Conservation (phyloP, 2,888 invertebrate genomes). For the Hartigia nigra region DNA sequence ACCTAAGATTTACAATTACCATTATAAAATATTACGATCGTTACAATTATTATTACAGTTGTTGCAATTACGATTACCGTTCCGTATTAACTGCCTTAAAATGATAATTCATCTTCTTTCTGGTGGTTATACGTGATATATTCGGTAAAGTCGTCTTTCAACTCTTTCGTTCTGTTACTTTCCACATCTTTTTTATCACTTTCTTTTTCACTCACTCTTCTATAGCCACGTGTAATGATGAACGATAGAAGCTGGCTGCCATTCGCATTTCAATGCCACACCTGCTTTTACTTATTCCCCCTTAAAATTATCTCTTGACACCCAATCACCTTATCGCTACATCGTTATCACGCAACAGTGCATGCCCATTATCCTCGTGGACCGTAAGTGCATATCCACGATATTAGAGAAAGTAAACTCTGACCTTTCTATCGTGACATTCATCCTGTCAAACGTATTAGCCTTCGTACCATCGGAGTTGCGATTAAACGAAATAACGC, state of each 20-base stretch:
- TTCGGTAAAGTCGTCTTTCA: slow-evolving; percentile 43
- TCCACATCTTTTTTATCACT: slow-evolving; percentile 47
- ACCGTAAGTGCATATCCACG: no score
- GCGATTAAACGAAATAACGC: no score
- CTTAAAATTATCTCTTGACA: neutral
- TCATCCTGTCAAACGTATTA: no score
- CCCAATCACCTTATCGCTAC: neutral
- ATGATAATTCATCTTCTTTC: slow-evolving; percentile 58
- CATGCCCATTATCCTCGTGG: neutral
- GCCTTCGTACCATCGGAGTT: no score
- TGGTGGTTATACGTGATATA: slow-evolving; percentile 54
- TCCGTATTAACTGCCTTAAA: slow-evolving; percentile 28
- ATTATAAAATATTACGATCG: neutral
- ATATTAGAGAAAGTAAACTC: no score
- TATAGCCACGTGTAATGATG: slow-evolving; percentile 51
- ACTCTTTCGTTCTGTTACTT: neutral
- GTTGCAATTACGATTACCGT: slow-evolving; percentile 35
- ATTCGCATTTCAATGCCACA: neutral
- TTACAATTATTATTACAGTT: slow-evolving; percentile 42
- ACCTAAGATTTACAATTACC: slow-evolving; percentile 54
- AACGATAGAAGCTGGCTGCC: slow-evolving; percentile 23
- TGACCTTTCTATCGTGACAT: no score
- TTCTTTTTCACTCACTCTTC: slow-evolving; percentile 56
- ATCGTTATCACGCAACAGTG: neutral
- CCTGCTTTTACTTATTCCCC: neutral